Evolutionary conservation across 30 jellyfish, hydroid and myxozoan species (phyloP).

Genomic region (Pseudorhiza aurosa): DNA sequence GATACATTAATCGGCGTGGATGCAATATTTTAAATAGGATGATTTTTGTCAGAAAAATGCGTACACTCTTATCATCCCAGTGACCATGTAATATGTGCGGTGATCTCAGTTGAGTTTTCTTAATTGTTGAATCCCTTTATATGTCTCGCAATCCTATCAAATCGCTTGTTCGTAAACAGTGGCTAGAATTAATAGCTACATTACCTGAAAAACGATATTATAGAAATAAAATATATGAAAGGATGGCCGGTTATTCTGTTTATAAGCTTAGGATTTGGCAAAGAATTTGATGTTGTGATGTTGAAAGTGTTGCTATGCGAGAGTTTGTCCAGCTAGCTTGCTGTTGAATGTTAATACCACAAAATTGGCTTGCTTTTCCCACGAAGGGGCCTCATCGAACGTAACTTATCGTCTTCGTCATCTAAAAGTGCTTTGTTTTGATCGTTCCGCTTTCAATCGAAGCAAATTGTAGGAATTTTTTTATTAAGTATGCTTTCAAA

Average conservation of each 20-base stretch:
- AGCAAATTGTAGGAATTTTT: no score
- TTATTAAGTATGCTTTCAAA: no score
- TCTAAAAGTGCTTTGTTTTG: no score
- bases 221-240: neutral
- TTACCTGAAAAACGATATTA: neutral
- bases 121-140: slow-evolving; percentile 1
- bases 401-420: no score
- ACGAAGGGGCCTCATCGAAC: neutral
- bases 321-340: neutral
- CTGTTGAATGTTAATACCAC: neutral
- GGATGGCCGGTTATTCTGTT: slow-evolving; percentile 2
- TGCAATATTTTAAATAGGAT: neutral
- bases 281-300: neutral
- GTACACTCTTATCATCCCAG: neutral
- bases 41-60: neutral
- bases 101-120: neutral
- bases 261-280: neutral
- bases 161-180: neutral
- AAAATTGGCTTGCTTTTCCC: neutral
- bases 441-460: no score
- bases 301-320: slow-evolving; percentile 11
- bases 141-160: neutral
- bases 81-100: neutral
- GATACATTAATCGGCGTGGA: neutral
- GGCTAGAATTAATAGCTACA: slow-evolving; percentile 2